These are phyloP conservation scores for Drosophila pectinifera DNA, from an alignment of 1,140 invertebrate species.

Conservation along the genomic window DNA sequence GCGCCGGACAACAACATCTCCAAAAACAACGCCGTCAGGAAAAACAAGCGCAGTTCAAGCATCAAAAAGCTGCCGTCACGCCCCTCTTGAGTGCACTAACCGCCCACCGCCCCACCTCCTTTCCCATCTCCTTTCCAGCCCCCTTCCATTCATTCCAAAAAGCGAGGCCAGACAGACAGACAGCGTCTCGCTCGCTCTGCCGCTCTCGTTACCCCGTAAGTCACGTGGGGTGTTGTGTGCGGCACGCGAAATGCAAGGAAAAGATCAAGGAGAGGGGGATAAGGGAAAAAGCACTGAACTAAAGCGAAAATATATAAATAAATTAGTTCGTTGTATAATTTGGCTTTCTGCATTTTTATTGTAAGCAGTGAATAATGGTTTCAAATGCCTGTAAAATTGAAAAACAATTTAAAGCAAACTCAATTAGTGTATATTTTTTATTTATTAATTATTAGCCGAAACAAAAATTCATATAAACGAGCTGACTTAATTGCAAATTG, in stretches of 20 bases:
- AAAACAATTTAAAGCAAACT: neutral
- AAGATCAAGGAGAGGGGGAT: conserved; percentile 5
- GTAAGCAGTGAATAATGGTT: conserved; percentile 1
- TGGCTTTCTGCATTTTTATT: conserved; percentile 17
- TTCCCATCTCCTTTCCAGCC: conserved; percentile 3
- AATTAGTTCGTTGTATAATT: conserved; percentile 22
- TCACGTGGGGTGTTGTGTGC: conserved; percentile 65
- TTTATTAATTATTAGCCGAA: neutral
- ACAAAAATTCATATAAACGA: neutral
- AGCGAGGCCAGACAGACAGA: conserved; percentile 49
- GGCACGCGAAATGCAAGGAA: conserved; percentile 55
- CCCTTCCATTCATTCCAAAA: conserved; percentile 8
- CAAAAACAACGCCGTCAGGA: conserved; percentile 18
- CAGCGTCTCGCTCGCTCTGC: conserved; percentile 19
- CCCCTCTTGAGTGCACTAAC: conserved; percentile 33
- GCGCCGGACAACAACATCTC: conserved; percentile 15
- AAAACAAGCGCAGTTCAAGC: conserved; percentile 42
- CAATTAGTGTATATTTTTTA: neutral
- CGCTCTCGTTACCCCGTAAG: conserved; percentile 1
- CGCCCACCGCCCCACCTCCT: conserved; percentile 12
- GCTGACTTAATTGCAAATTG: neutral
- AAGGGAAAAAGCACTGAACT: conserved; percentile 33
- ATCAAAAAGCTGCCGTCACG: conserved; percentile 43
- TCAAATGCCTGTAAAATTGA: neutral
- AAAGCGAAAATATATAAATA: conserved; percentile 44